Conservation (phyloP, 2,113 vertebrate species). For the Scartelaos histophorus region DNA sequence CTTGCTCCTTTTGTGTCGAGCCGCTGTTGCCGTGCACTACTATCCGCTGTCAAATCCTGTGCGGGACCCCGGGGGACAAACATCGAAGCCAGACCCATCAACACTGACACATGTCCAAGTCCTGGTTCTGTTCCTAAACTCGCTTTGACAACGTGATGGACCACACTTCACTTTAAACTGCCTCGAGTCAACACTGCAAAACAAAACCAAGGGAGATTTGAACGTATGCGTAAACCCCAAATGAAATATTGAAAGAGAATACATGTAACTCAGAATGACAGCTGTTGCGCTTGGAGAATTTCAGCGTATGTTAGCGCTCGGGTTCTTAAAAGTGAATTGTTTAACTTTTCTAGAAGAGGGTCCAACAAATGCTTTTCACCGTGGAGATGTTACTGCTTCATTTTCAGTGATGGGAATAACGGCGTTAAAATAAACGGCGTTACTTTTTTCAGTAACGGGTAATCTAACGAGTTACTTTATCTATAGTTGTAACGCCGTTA, state of each 20-base stretch:
- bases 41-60: conserved; percentile 19
- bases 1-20: background rate
- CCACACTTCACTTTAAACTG: conserved; percentile 43
- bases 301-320: conserved; percentile 27
- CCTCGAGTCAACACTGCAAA: background rate
- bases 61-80: conserved; percentile 4
- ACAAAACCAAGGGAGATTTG: background rate
- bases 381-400: too few relatives aligned
- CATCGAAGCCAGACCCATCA: conserved; percentile 21
- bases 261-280: conserved; percentile 46
- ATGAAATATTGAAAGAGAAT: conserved; percentile 37
- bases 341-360: too few relatives aligned
- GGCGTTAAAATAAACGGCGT: too few relatives aligned
- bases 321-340: conserved; percentile 21
- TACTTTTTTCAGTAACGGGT: too few relatives aligned
- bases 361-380: too few relatives aligned
- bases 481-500: too few relatives aligned
- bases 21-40: background rate
- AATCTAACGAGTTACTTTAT: too few relatives aligned
- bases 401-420: too few relatives aligned
- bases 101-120: conserved; percentile 19
- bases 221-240: background rate
- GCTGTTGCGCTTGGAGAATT: conserved; percentile 47
- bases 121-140: conserved; percentile 35
- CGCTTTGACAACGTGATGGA: conserved; percentile 38